Evolutionary conservation across 2,113 vertebrate species (phyloP), one percentile per base, ranked within the genome.

Genomic region (Coturnix japonica): DNA sequence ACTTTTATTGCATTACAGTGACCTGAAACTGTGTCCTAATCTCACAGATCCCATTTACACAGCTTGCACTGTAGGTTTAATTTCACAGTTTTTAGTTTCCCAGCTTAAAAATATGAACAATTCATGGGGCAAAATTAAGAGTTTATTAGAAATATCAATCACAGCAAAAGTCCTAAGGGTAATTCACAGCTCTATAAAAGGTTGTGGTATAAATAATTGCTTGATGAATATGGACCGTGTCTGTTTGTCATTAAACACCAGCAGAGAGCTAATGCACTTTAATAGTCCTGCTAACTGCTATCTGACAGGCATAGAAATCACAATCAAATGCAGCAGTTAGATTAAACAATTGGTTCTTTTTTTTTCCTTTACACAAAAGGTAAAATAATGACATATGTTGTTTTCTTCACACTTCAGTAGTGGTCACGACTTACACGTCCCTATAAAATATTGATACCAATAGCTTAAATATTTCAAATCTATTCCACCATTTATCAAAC

Each of bases 51-150:
- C 78, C 39, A 73, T 96, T 95, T 94, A 47, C 91, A 95, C 95
- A 95, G 96, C 94, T 97, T 78, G 72, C 94, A 65, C 90, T 78
- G 73, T 84, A 94, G 89, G 93, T 94, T 98, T 98, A 97, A 98
- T 98, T 98, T 97, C 97, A 97, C 97, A 98, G 97, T 88, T 97
- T 97, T 97, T 96, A 97, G 97, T 93, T 97, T 97, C 86, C 85
- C 56, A 60, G 69, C 65, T 95, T 95, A 96, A 94, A 97, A 94
- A 95, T 91, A 95, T 65, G 90, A 97, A 91, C 95, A 95, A 95
- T 93, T 96, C 97, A 96, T 85, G 79, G 82, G 89, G 89, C 69
- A 93, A 95, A 95, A 97, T 90, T 92, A 91, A 80, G 70, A 92
- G 77, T 95, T 96, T 97, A 97, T 96, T 97, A 96, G 95, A 95